Evolutionary conservation across 2,888 invertebrate species (phyloP), one percentile per base, ranked within the genome.

Genomic region (Seira ritae): DNA sequence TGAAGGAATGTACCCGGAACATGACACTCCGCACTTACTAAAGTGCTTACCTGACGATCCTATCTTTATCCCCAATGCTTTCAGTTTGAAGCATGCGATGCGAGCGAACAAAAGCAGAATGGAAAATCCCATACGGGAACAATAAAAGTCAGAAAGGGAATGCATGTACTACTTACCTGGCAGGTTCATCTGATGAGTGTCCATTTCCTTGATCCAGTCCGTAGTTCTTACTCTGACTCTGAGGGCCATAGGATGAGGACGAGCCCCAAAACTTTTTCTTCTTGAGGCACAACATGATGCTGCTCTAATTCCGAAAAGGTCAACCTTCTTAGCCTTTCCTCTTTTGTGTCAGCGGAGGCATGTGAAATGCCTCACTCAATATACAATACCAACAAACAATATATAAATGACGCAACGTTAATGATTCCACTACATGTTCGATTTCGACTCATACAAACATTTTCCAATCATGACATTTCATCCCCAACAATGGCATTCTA

Each of bases 251-350:
- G 42, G 77, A 78, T 17, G 85, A 85, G 12, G 85, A 86, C 17
- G 86, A 84, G 24, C 86, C 82, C 86, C 86, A 86, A 80, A 86
- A 86, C 68, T 80, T 86, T 62, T 86, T 86, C 74, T 85, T 85
- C 79, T 84, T 84, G 17, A 86, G 76, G 73, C 86, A 86, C 76
- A 86, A 78, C 84, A 86, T 86, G 8, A 8, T 31, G 31, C 31
- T 78, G 69, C 23, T 71, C 71, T 71, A 66, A 50, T 71, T 37
- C 31, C 17, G 20, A 31, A 81, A 55, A 75, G 70, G 22, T 70
- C 50, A 17, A 42, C 0, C 46, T 66, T 50, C 24, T 19, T 10
- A 50, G 22, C 46, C 3, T n/a, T 50, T 75, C 8, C 42, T 37
- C 37, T 37, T 22, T 12, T 31, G n/a, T n/a, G n/a, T 23, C 22